These are phyloP conservation scores for Tiliacea aurago DNA, from an alignment of 2,888 invertebrate species.

Conservation along the genomic window DNA sequence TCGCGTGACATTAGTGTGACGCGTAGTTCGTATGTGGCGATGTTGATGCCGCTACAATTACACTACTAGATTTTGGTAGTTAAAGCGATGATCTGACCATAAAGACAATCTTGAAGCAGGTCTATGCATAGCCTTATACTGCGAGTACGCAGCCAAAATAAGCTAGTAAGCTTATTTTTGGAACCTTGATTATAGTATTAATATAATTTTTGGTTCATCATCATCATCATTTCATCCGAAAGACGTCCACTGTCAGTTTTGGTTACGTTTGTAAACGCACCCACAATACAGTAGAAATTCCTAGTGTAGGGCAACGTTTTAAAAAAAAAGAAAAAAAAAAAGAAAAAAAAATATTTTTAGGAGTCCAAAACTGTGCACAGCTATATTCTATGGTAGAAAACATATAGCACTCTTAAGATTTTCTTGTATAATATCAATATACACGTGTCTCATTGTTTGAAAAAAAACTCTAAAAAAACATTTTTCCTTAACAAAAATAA, in stretches of 20 bases:
- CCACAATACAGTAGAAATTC: too few relatives aligned
- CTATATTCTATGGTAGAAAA: not conserved
- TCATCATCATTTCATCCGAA: too few relatives aligned
- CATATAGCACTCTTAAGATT: not conserved
- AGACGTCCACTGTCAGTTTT: too few relatives aligned
- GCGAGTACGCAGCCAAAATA: too few relatives aligned
- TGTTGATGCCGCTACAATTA: too few relatives aligned
- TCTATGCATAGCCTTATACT: slow-evolving; percentile 3
- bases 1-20: too few relatives aligned
- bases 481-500: not conserved
- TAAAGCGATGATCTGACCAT: not conserved
- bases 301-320: too few relatives aligned
- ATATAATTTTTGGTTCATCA: too few relatives aligned
- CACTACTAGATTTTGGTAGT: not conserved
- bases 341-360: not conserved
- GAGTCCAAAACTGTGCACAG: not conserved
- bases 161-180: slow-evolving; percentile 46
- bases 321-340: too few relatives aligned
- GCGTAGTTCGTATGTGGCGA: too few relatives aligned
- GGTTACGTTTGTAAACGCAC: too few relatives aligned
- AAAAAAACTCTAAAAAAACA: not conserved
- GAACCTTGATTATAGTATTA: slow-evolving; percentile 7
- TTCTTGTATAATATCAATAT: not conserved
- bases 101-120: not conserved
- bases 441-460: not conserved